Evolutionary conservation across 2,797 vertebrate species (phyloP).

Genomic region (Scyliorhinus canicula): DNA sequence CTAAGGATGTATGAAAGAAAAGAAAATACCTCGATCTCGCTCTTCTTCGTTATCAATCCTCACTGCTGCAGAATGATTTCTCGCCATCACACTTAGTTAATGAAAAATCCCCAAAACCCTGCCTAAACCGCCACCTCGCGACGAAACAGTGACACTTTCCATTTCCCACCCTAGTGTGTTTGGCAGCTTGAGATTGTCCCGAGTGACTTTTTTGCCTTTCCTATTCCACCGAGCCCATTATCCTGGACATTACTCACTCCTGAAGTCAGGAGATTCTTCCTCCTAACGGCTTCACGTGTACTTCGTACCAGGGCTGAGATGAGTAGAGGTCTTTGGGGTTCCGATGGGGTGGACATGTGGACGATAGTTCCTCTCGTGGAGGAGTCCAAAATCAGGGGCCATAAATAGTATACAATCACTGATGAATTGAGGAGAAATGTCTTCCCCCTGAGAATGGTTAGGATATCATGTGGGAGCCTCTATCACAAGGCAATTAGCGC

Average conservation of each 20-base stretch:
- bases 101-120: too few relatives aligned
- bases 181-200: background rate
- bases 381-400: too few relatives aligned
- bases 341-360: background rate
- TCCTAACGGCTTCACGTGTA: background rate
- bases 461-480: background rate
- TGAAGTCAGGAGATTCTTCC: background rate
- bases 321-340: background rate
- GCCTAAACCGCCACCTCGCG: too few relatives aligned
- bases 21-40: too few relatives aligned
- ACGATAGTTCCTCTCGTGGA: background rate
- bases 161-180: background rate
- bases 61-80: too few relatives aligned
- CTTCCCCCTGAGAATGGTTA: background rate
- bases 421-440: background rate
- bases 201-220: background rate
- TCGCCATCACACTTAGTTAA: too few relatives aligned
- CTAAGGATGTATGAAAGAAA: too few relatives aligned
- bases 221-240: background rate
- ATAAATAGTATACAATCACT: background rate
- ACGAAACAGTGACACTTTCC: background rate
- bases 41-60: too few relatives aligned
- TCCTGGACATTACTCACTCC: background rate
- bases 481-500: background rate
- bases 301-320: background rate